Evolutionary conservation across 2,113 vertebrate species (phyloP), one percentile per base, ranked within the genome.

Genomic region (Nothocercus julius): DNA sequence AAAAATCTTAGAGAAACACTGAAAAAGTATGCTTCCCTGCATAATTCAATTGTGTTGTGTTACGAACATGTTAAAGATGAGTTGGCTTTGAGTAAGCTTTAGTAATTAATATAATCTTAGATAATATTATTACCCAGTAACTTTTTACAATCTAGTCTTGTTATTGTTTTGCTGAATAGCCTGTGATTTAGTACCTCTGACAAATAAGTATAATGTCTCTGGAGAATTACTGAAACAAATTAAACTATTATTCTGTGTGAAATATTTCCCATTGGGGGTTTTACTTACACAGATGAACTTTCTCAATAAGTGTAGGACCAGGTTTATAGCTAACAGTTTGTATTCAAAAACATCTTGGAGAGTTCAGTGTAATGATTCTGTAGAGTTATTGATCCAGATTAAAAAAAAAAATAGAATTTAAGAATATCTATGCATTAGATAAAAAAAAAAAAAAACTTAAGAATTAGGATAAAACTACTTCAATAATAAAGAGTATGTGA

Each of bases 1-100:
- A 99, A 99, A 98, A 99, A 99, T 93, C 98, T 99, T 96, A 98
- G 99, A 98, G 99, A 99, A 98, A 99, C 99, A 7, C 98, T 99
- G 89, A 99, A 99, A 97, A 99, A 99, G 99, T 99, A 98, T 80
- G 98, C 91, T 38, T 94, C 72, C n/a, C 74, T 92, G 44, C 66
- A 89, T 11, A 63, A 53, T 53, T 82, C 56, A 68, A 13, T 17
- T 85, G 18, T 22, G 12, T 85, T 89, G 86, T 79, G 15, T 62
- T 92, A 27, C 10, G 36, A 89, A 19, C 21, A 38, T 78, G 32
- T 51, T 82, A 51, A 54, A 89, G 54, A 89, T 63, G 1, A 74
- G 72, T 56, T 81, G 0, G 8, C 30, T 87, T 86, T 87, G 59
- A 92, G 45, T 86, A 79, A 59, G 25, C 30, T 90, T 89, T 67